Conservation (phyloP, 2,888 invertebrate species). For the Epinotia demarniana region DNA sequence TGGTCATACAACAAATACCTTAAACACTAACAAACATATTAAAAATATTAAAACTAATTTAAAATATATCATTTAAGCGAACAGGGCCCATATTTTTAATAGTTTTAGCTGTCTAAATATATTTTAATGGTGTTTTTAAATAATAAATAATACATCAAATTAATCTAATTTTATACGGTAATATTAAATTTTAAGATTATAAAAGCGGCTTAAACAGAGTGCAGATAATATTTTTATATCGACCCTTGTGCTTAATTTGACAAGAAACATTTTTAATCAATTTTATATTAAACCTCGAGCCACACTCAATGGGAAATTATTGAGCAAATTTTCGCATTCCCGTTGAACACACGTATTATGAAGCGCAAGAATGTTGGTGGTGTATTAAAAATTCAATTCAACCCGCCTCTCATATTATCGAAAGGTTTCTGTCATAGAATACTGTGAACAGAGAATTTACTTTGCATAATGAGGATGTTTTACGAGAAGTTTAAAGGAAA, state of each 20-base stretch:
- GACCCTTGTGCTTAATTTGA: background rate
- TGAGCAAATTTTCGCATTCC: slow-evolving; percentile 8
- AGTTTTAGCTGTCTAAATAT: no score
- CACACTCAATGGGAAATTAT: background rate
- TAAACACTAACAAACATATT: no score
- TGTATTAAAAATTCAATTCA: slow-evolving; percentile 44
- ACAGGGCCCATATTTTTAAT: no score
- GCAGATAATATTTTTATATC: background rate
- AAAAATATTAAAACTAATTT: no score
- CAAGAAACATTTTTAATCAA: background rate
- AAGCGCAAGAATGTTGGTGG: slow-evolving; percentile 23
- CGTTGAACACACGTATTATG: slow-evolving; percentile 16
- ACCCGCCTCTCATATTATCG: slow-evolving; percentile 41
- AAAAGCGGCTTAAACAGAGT: no score
- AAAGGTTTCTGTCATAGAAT: slow-evolving; percentile 19
- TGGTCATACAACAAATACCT: no score
- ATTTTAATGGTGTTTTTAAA: no score
- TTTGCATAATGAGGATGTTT: background rate
- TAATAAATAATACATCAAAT: no score
- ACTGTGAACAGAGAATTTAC: slow-evolving; percentile 2
- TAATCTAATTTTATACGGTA: no score
- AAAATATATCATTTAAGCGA: no score
- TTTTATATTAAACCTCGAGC: background rate
- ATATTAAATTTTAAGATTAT: no score
- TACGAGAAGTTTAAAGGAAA: no score